Conservation (phyloP, 2,888 invertebrate species). For the Caenorhabditis sulstoni region DNA sequence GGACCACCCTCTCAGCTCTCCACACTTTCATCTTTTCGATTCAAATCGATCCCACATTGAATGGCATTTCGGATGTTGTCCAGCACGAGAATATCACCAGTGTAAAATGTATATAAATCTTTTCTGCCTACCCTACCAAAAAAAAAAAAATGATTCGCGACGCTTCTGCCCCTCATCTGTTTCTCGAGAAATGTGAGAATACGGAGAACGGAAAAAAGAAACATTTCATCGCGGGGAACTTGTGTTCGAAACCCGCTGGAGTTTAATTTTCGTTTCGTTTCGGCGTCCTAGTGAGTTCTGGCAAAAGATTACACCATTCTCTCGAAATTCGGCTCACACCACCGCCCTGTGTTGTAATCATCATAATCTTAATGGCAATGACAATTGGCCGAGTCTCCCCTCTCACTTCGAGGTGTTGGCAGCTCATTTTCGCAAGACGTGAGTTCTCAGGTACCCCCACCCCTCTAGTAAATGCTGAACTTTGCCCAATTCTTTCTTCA, state of each 20-base stretch:
- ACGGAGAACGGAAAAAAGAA: too few species aligned
- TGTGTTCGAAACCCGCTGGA: neutral
- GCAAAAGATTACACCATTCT: slow-evolving; percentile 16
- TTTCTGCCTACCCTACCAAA: slow-evolving; percentile 2
- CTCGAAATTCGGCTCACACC: slow-evolving; percentile 33
- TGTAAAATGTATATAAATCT: slow-evolving; percentile 57
- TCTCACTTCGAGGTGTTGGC: slow-evolving; percentile 6
- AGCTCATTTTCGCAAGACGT: slow-evolving; percentile 7
- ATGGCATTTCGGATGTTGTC: slow-evolving; percentile 23
- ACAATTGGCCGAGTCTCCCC: slow-evolving; percentile 31
- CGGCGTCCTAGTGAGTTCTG: neutral
- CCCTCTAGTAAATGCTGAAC: slow-evolving; percentile 36
- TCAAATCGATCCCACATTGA: slow-evolving; percentile 55
- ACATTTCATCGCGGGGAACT: too few species aligned
- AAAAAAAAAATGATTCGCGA: neutral
- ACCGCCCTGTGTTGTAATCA: slow-evolving; percentile 35
- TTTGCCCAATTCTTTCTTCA: slow-evolving; percentile 17
- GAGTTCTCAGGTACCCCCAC: too few species aligned
- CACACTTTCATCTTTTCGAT: slow-evolving; percentile 43
- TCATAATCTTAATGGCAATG: slow-evolving; percentile 55
- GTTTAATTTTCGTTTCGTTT: neutral
- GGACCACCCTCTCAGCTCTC: slow-evolving; percentile 25
- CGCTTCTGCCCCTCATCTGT: slow-evolving; percentile 17
- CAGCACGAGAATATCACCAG: neutral
- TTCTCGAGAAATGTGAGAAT: neutral